Evolutionary conservation across 2,797 vertebrate species (phyloP).

Genomic region (Geotrypetes seraphini): DNA sequence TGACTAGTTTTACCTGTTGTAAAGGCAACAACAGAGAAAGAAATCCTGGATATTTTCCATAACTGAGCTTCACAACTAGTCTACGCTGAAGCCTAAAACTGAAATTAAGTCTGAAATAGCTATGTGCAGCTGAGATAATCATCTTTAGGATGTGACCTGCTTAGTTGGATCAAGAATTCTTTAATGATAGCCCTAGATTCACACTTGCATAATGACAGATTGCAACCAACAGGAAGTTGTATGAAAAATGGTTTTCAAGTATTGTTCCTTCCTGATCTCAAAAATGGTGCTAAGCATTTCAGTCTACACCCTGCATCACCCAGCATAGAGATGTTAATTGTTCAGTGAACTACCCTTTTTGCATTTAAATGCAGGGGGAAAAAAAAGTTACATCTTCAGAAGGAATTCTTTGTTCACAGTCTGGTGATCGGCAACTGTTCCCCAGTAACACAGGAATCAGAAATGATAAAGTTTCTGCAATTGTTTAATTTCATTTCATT

Average conservation of each 20-base stretch:
- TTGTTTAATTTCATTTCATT: too few species aligned
- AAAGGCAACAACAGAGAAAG: too few species aligned
- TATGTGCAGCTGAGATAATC: too few species aligned
- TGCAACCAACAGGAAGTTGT: slow-evolving; percentile 25
- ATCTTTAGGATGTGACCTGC: slow-evolving; percentile 17
- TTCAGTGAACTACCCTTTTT: slow-evolving; percentile 27
- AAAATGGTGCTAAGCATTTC: slow-evolving; percentile 23
- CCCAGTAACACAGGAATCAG: slow-evolving; percentile 21
- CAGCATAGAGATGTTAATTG: slow-evolving; percentile 9
- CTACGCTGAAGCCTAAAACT: too few species aligned
- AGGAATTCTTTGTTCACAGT: slow-evolving; percentile 10
- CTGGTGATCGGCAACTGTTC: slow-evolving; percentile 5
- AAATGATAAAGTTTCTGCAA: slow-evolving; percentile 3
- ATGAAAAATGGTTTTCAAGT: slow-evolving; percentile 10
- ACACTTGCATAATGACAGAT: slow-evolving; percentile 14
- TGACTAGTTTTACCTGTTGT: too few species aligned
- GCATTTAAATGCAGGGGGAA: slow-evolving; percentile 37
- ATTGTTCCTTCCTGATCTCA: slow-evolving; percentile 19
- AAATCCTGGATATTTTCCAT: too few species aligned
- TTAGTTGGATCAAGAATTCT: slow-evolving; percentile 8
- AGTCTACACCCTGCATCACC: not conserved
- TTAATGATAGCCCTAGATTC: slow-evolving; percentile 2
- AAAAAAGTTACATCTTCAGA: slow-evolving; percentile 22
- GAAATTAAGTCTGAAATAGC: too few species aligned
- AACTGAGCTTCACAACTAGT: too few species aligned